phyloP scores from a whole-genome alignment of 2,797 vertebrate species.

The Pseudotriccus pelzelni region DNA sequence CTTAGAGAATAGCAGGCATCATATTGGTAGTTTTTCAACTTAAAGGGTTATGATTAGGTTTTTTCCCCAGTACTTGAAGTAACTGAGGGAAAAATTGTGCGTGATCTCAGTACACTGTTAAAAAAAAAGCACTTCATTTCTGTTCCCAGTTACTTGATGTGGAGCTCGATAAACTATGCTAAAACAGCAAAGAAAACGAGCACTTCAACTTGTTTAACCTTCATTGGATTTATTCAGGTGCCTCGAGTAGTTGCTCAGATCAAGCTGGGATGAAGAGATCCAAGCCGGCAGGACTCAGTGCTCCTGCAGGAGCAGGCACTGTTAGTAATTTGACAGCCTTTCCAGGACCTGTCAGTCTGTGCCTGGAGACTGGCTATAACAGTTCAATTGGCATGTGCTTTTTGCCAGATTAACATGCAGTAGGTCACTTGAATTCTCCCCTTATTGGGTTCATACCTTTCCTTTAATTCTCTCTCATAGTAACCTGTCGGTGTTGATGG shows the following conservation, averaged over 20 bases:
- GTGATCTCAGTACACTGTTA: background rate
- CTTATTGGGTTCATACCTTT: background rate
- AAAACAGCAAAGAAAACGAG: background rate
- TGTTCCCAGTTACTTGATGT: background rate
- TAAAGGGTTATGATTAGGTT: background rate
- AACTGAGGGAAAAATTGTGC: background rate
- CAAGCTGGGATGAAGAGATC: background rate
- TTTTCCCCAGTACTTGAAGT: background rate
- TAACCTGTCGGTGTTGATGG: background rate
- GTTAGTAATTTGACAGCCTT: background rate
- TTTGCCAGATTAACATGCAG: background rate
- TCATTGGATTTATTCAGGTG: background rate
- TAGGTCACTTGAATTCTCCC: background rate
- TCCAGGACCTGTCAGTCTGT: background rate
- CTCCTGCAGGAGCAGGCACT: background rate
- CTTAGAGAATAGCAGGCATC: conserved; percentile 41
- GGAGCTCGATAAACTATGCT: background rate
- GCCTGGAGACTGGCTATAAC: background rate
- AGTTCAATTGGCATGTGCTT: background rate
- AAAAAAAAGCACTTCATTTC: background rate
- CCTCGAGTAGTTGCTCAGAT: background rate
- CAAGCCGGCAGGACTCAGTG: background rate
- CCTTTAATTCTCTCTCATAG: background rate
- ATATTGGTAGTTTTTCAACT: background rate
- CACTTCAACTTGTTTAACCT: background rate